Base-by-base conservation (phyloP, 2,797 vertebrate genomes). In the Eospalax fontanierii region DNA sequence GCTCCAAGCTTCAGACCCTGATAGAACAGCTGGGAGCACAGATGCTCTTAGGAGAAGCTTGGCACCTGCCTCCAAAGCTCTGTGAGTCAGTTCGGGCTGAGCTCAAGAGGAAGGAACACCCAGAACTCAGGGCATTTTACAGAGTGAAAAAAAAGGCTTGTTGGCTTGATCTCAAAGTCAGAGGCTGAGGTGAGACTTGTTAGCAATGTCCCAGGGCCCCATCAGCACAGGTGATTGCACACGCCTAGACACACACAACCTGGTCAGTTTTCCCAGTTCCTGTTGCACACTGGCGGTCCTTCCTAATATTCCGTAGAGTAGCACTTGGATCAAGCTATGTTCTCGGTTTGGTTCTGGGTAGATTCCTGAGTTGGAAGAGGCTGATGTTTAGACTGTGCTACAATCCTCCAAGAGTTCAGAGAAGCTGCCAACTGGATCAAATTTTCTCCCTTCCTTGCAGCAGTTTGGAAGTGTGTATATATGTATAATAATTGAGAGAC, bases 331-430 rank as follows among this genome's bases (percentile, higher is more conserved):
- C 66, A 50, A 74, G 7, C 14, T 30, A 1, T n/a, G 12, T 61
- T 90, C 18, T 2, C 35, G 70, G 43, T 54, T 89, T 66, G 40
- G 65, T 78, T 90, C 57, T 92, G 35, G 81, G 80, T 22, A 50
- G 65, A 68, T 38, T 71, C 40, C 54, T 70, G 4, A 18, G 33
- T 46, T 89, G 61, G 59, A 63, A 0, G 26, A 57, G 38, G 43
- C 10, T 78, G 65, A 80, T 65, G 26, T 87, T 78, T 30, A 76
- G 76, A 43, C 76, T 70, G 16, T 81, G 81, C 22, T 79, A 38
- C 8, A 30, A 83, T 89, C 80, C 54, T 93, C 57, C 10, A 87
- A 87, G 85, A 83, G 90, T 80, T 81, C 70, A 63, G 79, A 87
- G 86, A 83, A 75, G 68, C 65, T 88, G 90, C 83, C 57, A 65